Evolutionary conservation across 2,797 vertebrate genomes (phyloP).

Genomic region (Malacoctenus gilli): DNA sequence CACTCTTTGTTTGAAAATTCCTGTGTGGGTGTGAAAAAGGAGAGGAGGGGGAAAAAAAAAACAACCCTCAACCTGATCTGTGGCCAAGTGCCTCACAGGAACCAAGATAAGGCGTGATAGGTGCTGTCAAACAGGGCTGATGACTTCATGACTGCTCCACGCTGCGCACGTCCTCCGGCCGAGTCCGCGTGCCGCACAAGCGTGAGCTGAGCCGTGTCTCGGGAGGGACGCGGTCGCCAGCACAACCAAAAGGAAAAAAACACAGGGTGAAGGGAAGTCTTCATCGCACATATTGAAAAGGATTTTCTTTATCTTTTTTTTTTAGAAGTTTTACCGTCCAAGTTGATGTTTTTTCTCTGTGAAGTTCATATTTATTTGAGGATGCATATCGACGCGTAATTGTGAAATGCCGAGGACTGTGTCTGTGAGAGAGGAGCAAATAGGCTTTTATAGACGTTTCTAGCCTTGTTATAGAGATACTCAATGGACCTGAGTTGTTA

Average conservation of each 20-base stretch:
- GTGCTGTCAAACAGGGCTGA: slow-evolving; percentile 11
- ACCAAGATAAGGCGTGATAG: slow-evolving; percentile 9
- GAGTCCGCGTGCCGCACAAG: not conserved
- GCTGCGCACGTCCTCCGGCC: not conserved
- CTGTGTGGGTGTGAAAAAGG: slow-evolving; percentile 7
- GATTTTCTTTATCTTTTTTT: too few species aligned
- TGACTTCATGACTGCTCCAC: slow-evolving; percentile 4
- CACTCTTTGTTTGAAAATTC: slow-evolving; percentile 24
- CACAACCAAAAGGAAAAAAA: slow-evolving; percentile 24
- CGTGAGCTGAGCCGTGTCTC: not conserved
- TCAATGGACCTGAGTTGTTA: slow-evolving; percentile 34
- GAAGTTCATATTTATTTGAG: slow-evolving; percentile 73
- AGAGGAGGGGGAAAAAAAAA: not conserved
- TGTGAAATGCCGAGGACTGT: slow-evolving; percentile 49
- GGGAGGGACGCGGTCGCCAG: slow-evolving; percentile 4
- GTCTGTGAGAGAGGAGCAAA: slow-evolving; percentile 46
- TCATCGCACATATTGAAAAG: slow-evolving; percentile 23
- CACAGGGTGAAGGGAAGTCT: slow-evolving; percentile 4
- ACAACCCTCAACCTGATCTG: slow-evolving; percentile 16
- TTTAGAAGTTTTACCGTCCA: slow-evolving; percentile 28
- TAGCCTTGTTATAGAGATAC: slow-evolving; percentile 50
- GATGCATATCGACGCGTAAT: slow-evolving; percentile 51
- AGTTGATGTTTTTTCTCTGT: slow-evolving; percentile 22
- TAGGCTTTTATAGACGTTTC: slow-evolving; percentile 56
- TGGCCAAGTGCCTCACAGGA: slow-evolving; percentile 24